These are phyloP conservation scores for Pagrus major DNA, from an alignment of 2,113 vertebrate genomes.

Conservation along the genomic window DNA sequence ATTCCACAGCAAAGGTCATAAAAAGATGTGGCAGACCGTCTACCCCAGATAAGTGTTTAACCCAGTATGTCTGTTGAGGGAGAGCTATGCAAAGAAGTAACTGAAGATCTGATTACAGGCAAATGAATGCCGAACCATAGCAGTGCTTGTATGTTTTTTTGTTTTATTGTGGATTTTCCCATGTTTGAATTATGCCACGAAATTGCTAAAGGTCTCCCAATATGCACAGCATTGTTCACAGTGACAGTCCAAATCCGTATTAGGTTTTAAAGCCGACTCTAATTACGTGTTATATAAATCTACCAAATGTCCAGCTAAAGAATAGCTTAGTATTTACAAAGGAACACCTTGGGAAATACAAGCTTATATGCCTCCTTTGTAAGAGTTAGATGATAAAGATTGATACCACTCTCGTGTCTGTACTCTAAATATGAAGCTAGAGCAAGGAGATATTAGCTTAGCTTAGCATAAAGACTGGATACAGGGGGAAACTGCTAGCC, in stretches of 20 bases:
- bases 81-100: background rate
- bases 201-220: background rate
- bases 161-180: background rate
- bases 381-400: no score
- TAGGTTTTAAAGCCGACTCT: no score
- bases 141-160: background rate
- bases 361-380: no score
- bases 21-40: background rate
- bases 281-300: no score
- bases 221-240: background rate
- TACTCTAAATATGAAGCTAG: no score
- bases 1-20: conserved; percentile 30
- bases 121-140: background rate
- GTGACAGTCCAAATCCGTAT: background rate
- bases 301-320: no score
- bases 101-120: background rate
- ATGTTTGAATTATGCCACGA: background rate
- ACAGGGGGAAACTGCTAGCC: no score
- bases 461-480: no score
- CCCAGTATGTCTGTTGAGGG: background rate
- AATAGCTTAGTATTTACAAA: no score
- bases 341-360: no score
- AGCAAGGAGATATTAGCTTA: no score
- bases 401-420: no score
- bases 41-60: conserved; percentile 16